These are phyloP conservation scores for Mythimna vitellina DNA, from an alignment of 2,888 invertebrate species.

Conservation along the genomic window DNA sequence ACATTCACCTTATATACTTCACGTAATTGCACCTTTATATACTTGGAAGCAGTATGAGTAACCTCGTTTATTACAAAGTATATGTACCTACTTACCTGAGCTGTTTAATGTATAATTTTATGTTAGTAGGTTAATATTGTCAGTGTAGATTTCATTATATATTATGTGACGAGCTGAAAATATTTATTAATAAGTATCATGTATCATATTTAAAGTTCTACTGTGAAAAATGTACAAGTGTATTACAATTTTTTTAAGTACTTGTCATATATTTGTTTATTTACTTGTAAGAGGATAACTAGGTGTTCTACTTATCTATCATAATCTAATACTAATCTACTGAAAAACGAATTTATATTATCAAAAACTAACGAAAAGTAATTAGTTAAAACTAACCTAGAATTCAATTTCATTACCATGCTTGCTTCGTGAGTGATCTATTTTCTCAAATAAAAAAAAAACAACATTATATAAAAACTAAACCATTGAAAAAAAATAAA, in stretches of 20 bases:
- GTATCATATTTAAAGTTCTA: too few relatives aligned
- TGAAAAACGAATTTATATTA: not conserved
- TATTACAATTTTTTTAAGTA: too few relatives aligned
- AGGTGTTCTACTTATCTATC: not conserved
- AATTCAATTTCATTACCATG: too few relatives aligned
- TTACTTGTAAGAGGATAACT: not conserved
- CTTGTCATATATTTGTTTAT: not conserved
- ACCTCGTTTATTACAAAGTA: conserved; percentile 6
- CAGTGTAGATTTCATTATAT: not conserved
- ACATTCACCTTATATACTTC: conserved; percentile 65
- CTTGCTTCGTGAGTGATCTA: not conserved
- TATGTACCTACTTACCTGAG: not conserved
- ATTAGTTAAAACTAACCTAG: not conserved
- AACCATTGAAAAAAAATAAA: not conserved
- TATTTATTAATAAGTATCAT: not conserved
- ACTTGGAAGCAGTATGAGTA: conserved; percentile 16
- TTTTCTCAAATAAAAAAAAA: not conserved
- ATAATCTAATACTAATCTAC: not conserved
- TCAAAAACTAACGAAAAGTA: not conserved
- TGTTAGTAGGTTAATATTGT: not conserved
- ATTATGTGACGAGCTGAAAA: not conserved
- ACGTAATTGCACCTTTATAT: conserved; percentile 57
- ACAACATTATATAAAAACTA: not conserved
- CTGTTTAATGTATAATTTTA: conserved; percentile 2
- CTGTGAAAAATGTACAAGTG: too few relatives aligned